Base-by-base conservation (phyloP, 2,888 invertebrate genomes). In the Protonemura montana region DNA sequence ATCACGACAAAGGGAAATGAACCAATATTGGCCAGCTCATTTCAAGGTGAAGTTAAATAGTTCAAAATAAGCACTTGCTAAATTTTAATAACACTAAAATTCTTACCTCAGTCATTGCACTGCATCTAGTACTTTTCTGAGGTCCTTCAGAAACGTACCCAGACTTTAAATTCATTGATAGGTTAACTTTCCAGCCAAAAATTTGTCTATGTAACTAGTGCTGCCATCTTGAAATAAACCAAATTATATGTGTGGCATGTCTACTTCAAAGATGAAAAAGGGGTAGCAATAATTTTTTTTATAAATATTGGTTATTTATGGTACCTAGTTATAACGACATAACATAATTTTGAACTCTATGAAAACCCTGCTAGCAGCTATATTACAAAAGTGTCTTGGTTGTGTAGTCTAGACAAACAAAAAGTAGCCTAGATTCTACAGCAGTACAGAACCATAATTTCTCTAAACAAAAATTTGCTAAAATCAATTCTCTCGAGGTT, bases 241-340 rank as follows among this genome's bases (percentile, higher is more conserved):
- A 35, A 3, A 6, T 35, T 35, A n/a, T n/a, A n/a, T n/a, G n/a
- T n/a, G n/a, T n/a, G n/a, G n/a, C 35, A 35, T 35, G 35, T 35
- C 3, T 35, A 6, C 35, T 35, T 6, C 35, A 3, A 35, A 35
- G n/a, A 6, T 35, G 35, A 35, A 35, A 6, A 35, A 35, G 21
- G n/a, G 76, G n/a, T 76, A 21, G n/a, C 76, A 76, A 6, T 78
- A 10, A 2, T 78, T 26, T 26, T 78, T 78, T 81, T 81, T 81
- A 81, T 81, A 81, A 81, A 81, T 81, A 81, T 81, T 59, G 81
- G 81, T 28, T 81, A 81, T 81, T 81, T 81, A 81, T 81, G 28
- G 81, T 81, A 78, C 21, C 59, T 78, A 78, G 28, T 81, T 28
- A 81, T 81, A 81, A 81, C 81, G 81, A 81, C 81, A 81, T 81